Conservation (phyloP, 2,797 vertebrate species). For the Rhincodon typus region DNA sequence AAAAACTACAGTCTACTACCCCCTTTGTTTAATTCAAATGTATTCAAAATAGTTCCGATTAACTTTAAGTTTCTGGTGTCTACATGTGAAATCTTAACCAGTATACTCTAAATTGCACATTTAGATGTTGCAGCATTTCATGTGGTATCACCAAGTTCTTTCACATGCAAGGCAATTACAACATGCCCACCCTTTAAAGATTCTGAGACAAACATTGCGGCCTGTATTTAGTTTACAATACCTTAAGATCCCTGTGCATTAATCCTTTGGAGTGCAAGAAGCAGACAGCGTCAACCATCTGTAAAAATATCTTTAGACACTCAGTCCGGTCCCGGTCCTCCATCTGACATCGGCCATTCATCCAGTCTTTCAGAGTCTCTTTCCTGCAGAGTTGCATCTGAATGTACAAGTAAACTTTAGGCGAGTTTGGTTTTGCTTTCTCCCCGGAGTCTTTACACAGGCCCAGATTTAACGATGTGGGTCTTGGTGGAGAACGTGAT, state of each 20-base stretch:
- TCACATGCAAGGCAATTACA: background rate
- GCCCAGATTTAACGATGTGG: constrained; percentile 76
- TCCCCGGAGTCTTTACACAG: constrained; percentile 58
- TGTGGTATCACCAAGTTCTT: background rate
- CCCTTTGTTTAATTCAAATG: background rate
- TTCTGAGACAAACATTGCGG: too few species aligned
- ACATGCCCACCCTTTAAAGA: background rate
- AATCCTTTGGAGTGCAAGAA: constrained; percentile 94
- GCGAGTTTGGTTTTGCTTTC: constrained; percentile 71
- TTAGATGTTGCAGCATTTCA: background rate
- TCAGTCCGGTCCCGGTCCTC: constrained; percentile 76
- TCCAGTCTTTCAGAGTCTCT: constrained; percentile 98
- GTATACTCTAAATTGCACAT: background rate
- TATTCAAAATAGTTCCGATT: background rate
- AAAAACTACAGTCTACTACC: background rate
- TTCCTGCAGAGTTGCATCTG: constrained; percentile 98
- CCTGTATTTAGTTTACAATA: constrained; percentile 44
- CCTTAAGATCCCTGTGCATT: constrained; percentile 99
- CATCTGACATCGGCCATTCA: constrained; percentile 73
- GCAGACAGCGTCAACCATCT: constrained; percentile 91
- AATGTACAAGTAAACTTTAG: constrained; percentile 95
- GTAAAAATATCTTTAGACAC: constrained; percentile 89
- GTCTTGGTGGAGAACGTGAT: constrained; percentile 67
- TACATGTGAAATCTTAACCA: background rate
- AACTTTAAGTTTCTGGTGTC: background rate